Percentiles rank a stretch among this genome's conserved stretches.
Evolutionary conservation across 2,888 invertebrate species (phyloP).

Genomic region (Dicyrtomina minuta): DNA sequence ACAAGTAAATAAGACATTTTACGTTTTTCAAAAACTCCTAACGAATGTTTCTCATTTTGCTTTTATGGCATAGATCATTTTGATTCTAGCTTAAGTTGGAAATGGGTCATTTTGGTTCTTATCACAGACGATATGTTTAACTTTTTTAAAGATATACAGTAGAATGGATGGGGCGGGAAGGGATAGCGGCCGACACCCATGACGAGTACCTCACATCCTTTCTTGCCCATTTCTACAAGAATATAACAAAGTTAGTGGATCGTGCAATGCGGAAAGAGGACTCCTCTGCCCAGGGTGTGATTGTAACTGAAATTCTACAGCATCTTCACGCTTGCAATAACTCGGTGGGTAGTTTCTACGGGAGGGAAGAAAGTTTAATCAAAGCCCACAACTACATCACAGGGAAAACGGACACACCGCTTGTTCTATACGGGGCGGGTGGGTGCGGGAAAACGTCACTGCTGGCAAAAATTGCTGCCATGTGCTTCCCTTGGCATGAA

Average conservation of each 20-base stretch:
- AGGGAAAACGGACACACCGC: slow-evolving; percentile 78
- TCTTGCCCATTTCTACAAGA: slow-evolving; percentile 89
- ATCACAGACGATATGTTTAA: neutral
- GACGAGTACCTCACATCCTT: slow-evolving; percentile 91
- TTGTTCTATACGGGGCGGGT: slow-evolving; percentile 91
- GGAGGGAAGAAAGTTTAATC: slow-evolving; percentile 80
- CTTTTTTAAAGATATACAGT: slow-evolving; percentile 73
- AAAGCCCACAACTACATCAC: slow-evolving; percentile 80
- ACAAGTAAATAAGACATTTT: too few relatives aligned
- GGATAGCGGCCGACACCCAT: slow-evolving; percentile 87
- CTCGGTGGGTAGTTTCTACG: slow-evolving; percentile 90
- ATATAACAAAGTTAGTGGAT: slow-evolving; percentile 87
- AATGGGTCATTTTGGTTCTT: too few relatives aligned
- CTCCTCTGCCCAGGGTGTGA: slow-evolving; percentile 88
- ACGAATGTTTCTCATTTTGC: too few relatives aligned
- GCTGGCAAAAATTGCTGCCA: slow-evolving; percentile 84
- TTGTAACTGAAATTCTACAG: slow-evolving; percentile 89
- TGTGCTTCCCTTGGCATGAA: slow-evolving; percentile 70
- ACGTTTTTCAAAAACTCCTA: too few relatives aligned
- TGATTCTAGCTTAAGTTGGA: too few relatives aligned
- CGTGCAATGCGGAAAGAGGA: slow-evolving; percentile 94
- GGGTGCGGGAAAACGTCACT: slow-evolving; percentile 98
- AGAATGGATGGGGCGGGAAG: slow-evolving; percentile 96
- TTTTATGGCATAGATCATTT: too few relatives aligned
- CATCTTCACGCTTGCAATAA: slow-evolving; percentile 94